Base-by-base conservation (phyloP, 2,113 vertebrate genomes). In the Gasterosteus nipponicus region DNA sequence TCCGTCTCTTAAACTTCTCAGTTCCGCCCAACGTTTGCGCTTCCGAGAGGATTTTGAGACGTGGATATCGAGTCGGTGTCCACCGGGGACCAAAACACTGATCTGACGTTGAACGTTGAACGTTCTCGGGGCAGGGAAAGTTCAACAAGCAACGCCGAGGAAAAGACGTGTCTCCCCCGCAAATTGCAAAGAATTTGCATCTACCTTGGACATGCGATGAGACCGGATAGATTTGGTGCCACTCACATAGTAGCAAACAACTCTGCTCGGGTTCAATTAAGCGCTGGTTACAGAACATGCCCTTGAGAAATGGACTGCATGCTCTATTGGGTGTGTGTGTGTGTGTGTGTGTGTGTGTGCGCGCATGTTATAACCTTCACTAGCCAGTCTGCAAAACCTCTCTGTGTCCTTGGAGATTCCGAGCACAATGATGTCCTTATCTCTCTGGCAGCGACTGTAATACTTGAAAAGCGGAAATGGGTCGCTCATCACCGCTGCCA, bases 381-480 rank as follows among this genome's bases (percentile, higher is more conserved):
- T 78, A 87, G 51, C 88, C 83, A 72, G 84, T 89, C 89, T 86
- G 83, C 83, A 89, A 91, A 92, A 86, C 81, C 87, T 85, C 89
- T 86, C 73, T 85, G 77, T 80, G 82, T 90, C 86, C 89, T 91
- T 85, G 84, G 90, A 92, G 91, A 89, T 89, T 91, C 90, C 83
- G 75, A 87, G 78, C 85, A 92, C 89, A 93, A 89, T 89, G 87
- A 86, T 90, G 83, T 91, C 86, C 90, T 92, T 89, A 92, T 92
- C 93, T 90, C 92, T 90, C 87, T 92, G 90, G 89, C 87, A 93
- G 93, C 90, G 89, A 92, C 90, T 91, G 90, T 86, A 90, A 89
- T 83, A 88, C 87, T 87, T 87, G 84, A 88, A 93, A 91, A 91
- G 86, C 89, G 84, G 80, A 91, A 91, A 91, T 83, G 77, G 83